phyloP scores from a whole-genome alignment of 2,797 vertebrate species.

The Brachyalestes nurse region DNA sequence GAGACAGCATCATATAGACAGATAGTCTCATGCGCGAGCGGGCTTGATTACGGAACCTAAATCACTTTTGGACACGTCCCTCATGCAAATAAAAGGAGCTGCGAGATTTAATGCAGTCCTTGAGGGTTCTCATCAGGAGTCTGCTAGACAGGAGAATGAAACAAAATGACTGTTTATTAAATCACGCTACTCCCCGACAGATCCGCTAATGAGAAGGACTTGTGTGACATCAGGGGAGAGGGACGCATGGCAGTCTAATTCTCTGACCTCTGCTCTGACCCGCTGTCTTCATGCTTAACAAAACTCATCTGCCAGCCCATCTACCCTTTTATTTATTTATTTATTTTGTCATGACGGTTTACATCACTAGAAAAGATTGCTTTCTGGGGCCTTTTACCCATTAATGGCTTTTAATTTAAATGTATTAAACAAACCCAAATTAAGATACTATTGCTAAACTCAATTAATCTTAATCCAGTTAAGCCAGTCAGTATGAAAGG shows the following conservation, averaged over 20 bases:
- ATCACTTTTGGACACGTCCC: constrained; percentile 52
- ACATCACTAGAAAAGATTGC: background rate
- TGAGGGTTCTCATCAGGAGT: constrained; percentile 68
- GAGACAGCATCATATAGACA: constrained; percentile 52
- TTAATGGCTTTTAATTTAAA: background rate
- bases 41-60: constrained; percentile 48
- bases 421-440: background rate
- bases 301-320: constrained; percentile 45
- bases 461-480: background rate
- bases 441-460: background rate
- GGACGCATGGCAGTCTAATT: constrained; percentile 41
- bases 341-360: background rate
- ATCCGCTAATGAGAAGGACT: constrained; percentile 57
- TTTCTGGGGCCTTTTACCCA: background rate
- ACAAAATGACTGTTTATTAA: constrained; percentile 72
- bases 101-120: constrained; percentile 66
- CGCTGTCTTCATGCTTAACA: constrained; percentile 35
- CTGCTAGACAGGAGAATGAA: constrained; percentile 64
- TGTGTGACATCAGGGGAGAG: constrained; percentile 53
- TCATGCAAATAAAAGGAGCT: constrained; percentile 65
- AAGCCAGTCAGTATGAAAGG: background rate
- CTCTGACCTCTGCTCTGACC: constrained; percentile 50
- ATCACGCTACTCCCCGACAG: constrained; percentile 64
- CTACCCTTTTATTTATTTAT: background rate
- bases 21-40: constrained; percentile 44